These are phyloP conservation scores for Pristionchus arcanus DNA, from an alignment of 2,888 invertebrate species.

Conservation along the genomic window DNA sequence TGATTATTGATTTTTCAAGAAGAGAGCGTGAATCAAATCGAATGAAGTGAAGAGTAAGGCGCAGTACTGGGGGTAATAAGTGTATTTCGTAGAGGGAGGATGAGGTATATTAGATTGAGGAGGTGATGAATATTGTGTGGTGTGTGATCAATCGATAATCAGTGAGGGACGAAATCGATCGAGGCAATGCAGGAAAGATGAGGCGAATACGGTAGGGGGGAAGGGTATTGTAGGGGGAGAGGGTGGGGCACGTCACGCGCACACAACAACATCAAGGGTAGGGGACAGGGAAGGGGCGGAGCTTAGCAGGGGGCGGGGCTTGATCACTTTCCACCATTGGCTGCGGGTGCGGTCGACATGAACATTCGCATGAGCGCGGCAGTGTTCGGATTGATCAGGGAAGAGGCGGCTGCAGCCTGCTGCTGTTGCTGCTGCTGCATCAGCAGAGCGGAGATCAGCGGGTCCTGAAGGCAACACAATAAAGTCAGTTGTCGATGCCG, in stretches of 20 bases:
- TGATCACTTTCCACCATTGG: slow-evolving; percentile 1
- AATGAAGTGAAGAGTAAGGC: slow-evolving; percentile 18
- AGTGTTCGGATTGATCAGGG: slow-evolving; percentile 12
- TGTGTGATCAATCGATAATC: background rate
- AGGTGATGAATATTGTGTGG: background rate
- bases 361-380: slow-evolving; percentile 10
- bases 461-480: slow-evolving; percentile 13
- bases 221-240: background rate
- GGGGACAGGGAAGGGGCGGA: background rate
- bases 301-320: slow-evolving; percentile 3
- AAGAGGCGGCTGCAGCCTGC: background rate
- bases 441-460: slow-evolving; percentile 17
- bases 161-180: background rate
- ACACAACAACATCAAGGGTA: background rate
- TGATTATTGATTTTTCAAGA: background rate
- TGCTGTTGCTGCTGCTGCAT: slow-evolving; percentile 44
- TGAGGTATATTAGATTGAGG: slow-evolving; percentile 12
- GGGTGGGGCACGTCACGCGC: background rate
- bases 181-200: slow-evolving; percentile 24
- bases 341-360: background rate
- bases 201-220: background rate
- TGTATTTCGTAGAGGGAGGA: background rate
- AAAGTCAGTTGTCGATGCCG: background rate
- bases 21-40: background rate
- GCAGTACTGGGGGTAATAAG: slow-evolving; percentile 38